Percentiles rank a stretch among this genome's conserved stretches.
Evolutionary conservation across 2,113 vertebrate species (phyloP).

Genomic region (Thalassarche chlororhynchos): DNA sequence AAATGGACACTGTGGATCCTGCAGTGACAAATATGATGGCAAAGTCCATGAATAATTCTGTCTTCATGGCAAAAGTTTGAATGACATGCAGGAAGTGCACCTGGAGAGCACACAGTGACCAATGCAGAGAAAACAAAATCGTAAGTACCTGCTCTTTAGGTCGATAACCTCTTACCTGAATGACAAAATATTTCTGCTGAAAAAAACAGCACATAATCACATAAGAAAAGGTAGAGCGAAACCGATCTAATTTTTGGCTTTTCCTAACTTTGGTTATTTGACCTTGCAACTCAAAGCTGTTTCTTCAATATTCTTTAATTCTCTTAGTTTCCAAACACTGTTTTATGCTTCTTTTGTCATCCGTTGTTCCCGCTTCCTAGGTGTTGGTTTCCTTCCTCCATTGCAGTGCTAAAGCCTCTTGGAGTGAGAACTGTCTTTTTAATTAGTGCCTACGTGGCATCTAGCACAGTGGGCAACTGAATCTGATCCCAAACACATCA

Average conservation of each 20-base stretch:
- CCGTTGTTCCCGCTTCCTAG: neutral
- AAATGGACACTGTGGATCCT: neutral
- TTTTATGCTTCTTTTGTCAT: neutral
- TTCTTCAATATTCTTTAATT: neutral
- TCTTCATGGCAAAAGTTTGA: neutral
- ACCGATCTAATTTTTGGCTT: neutral
- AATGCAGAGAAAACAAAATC: neutral
- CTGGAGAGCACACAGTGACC: neutral
- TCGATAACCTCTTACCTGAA: neutral
- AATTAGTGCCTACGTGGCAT: neutral
- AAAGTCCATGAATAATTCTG: neutral
- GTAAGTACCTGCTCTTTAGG: neutral
- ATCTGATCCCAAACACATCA: constrained; percentile 11
- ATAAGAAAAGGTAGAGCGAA: neutral
- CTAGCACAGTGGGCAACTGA: constrained; percentile 4
- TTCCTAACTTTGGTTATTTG: neutral
- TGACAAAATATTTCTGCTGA: neutral
- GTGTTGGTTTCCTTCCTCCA: neutral
- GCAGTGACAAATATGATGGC: neutral
- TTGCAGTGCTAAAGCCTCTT: neutral
- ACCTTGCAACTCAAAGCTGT: neutral
- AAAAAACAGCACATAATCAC: neutral
- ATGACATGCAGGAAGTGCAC: neutral
- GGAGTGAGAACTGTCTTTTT: neutral
- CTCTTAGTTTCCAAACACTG: neutral